A percentile compares a stretch with the other conserved stretches of the same genome.
phyloP scores from a whole-genome alignment of 2,797 vertebrate species.

The Siniperca undulata region DNA sequence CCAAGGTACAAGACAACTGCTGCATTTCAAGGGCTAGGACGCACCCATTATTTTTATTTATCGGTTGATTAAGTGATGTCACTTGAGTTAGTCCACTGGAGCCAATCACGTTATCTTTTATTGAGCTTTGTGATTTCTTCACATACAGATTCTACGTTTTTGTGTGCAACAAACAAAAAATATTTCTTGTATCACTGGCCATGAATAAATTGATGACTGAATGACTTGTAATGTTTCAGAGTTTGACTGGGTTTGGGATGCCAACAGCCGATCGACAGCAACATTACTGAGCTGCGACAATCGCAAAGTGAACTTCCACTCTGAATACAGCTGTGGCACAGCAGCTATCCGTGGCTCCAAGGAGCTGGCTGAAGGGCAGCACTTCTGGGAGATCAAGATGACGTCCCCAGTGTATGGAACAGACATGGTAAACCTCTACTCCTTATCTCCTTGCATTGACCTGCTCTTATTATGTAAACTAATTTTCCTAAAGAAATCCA shows the following conservation, averaged over 20 bases:
- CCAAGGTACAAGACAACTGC: constrained; percentile 83
- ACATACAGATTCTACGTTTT: not conserved
- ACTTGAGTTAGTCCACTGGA: not conserved
- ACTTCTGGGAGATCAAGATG: constrained; percentile 99
- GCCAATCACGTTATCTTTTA: not conserved
- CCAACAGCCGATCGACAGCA: constrained; percentile 89
- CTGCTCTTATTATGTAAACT: not conserved
- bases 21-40: not conserved
- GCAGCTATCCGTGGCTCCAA: constrained; percentile 94
- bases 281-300: constrained; percentile 94
- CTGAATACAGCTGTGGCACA: constrained; percentile 96
- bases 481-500: not conserved
- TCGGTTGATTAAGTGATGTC: not conserved
- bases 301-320: constrained; percentile 97
- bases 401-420: constrained; percentile 97
- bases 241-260: constrained; percentile 98
- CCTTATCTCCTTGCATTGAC: not conserved
- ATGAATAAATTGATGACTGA: not conserved
- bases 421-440: constrained; percentile 90
- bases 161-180: not conserved
- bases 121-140: not conserved
- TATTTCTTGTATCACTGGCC: not conserved
- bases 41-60: not conserved
- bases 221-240: constrained; percentile 80
- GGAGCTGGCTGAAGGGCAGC: constrained; percentile 93